These are phyloP conservation scores for Salvelinus namaycush DNA, from an alignment of 2,113 vertebrate species.

Conservation along the genomic window DNA sequence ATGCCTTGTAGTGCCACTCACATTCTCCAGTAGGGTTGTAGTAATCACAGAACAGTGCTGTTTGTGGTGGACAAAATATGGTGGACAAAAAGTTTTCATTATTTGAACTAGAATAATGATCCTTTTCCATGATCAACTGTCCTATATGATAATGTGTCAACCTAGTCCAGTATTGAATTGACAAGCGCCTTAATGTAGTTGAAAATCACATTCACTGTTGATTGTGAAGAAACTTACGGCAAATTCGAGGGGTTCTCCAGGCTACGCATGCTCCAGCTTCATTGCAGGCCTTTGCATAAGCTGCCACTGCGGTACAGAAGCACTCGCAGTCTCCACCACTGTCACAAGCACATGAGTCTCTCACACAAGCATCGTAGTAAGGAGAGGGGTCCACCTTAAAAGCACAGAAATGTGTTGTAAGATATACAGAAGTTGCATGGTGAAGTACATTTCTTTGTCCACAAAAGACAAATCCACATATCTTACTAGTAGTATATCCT, in stretches of 20 bases:
- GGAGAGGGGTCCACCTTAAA: too few relatives aligned
- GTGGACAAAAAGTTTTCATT: background rate
- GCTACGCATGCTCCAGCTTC: too few relatives aligned
- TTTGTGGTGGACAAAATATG: conserved; percentile 82
- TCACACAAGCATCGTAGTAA: too few relatives aligned
- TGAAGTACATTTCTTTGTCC: background rate
- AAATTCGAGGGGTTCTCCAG: conserved; percentile 61
- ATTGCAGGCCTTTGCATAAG: too few relatives aligned
- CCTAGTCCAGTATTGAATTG: background rate
- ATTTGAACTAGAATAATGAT: background rate
- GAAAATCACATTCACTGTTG: background rate
- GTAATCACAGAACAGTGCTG: conserved; percentile 75
- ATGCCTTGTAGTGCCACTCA: conserved; percentile 92
- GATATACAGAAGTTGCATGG: too few relatives aligned
- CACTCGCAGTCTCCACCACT: too few relatives aligned
- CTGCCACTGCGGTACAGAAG: too few relatives aligned
- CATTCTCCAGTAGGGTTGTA: conserved; percentile 85
- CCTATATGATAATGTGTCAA: too few relatives aligned
- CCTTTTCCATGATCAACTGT: background rate
- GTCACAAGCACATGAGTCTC: too few relatives aligned
- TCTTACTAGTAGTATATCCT: background rate
- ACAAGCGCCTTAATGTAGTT: background rate
- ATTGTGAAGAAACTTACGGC: conserved; percentile 80
- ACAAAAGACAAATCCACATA: background rate
- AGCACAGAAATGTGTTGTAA: too few relatives aligned